These are phyloP conservation scores for Venustoraphidia nigricollis DNA, from an alignment of 2,888 invertebrate genomes.

Conservation along the genomic window DNA sequence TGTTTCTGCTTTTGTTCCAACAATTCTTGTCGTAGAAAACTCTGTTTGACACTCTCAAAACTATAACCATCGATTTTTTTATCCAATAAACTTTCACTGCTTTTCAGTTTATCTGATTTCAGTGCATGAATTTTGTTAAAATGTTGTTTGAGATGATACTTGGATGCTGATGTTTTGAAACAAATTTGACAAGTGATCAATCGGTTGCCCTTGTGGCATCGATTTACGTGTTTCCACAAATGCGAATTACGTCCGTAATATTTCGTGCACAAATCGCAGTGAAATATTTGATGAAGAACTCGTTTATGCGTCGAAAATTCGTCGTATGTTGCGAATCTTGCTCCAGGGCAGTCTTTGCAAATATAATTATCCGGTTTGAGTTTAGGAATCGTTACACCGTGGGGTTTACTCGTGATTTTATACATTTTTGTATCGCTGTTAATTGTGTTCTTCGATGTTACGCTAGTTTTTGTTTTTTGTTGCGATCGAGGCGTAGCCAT, in stretches of 20 bases:
- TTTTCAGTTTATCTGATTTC: conserved; percentile 21
- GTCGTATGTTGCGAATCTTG: conserved; percentile 29
- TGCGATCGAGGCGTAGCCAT: no score
- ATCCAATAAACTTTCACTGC: conserved; percentile 21
- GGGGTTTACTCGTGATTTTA: no score
- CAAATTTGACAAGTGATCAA: conserved; percentile 41
- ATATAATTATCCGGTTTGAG: conserved; percentile 6
- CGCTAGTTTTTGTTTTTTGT: no score
- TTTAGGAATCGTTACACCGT: conserved; percentile 2
- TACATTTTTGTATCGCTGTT: no score
- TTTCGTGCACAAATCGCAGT: conserved; percentile 43
- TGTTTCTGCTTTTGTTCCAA: conserved; percentile 13
- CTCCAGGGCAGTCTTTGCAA: conserved; percentile 11
- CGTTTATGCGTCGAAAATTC: conserved; percentile 36
- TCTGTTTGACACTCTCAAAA: conserved; percentile 22
- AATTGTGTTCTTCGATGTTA: no score
- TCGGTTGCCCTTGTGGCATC: conserved; percentile 33
- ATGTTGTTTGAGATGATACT: conserved; percentile 37
- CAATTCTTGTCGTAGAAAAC: conserved; percentile 23
- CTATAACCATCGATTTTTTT: conserved; percentile 25
- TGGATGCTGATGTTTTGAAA: conserved; percentile 39
- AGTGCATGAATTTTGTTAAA: conserved; percentile 34
- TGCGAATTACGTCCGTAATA: conserved; percentile 43
- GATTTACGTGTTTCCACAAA: conserved; percentile 44
- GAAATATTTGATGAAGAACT: conserved; percentile 35